Percentiles rank a stretch among this genome's conserved stretches.
phyloP scores from a whole-genome alignment of 2,888 invertebrate species.

The Catocala sponsa region DNA sequence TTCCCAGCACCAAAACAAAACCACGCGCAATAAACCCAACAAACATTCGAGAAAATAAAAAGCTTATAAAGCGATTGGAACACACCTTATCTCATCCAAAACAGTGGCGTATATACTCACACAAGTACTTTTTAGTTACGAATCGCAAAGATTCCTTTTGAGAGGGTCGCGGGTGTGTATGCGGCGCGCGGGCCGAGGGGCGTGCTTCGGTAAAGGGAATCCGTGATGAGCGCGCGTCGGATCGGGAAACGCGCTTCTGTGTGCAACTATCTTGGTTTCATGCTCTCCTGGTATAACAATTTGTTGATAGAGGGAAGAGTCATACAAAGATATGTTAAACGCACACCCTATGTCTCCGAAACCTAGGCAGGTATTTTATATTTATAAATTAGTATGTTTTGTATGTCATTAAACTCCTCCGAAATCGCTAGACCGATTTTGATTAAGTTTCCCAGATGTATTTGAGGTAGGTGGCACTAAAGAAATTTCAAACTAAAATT shows the following conservation, averaged over 20 bases:
- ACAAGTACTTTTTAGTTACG: conserved; percentile 44
- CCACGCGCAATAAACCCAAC: not conserved
- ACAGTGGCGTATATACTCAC: conserved; percentile 2
- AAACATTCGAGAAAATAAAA: not conserved
- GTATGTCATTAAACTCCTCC: too few species aligned
- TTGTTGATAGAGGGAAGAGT: conserved; percentile 4
- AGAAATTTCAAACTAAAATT: too few species aligned
- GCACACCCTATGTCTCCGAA: too few species aligned
- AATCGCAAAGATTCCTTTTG: conserved; percentile 56
- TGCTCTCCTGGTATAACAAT: conserved; percentile 45
- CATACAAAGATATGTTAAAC: too few species aligned
- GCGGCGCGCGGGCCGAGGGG: conserved; percentile 15
- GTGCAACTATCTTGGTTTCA: conserved; percentile 43
- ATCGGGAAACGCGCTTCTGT: conserved; percentile 38
- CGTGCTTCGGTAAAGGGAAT: conserved; percentile 69
- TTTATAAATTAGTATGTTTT: too few species aligned
- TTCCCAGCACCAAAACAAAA: too few species aligned
- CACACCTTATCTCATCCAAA: conserved; percentile 8
- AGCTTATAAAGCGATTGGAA: conserved; percentile 5
- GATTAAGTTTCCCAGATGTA: too few species aligned
- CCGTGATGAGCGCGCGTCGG: conserved; percentile 64
- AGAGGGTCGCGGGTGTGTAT: conserved; percentile 37
- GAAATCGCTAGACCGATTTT: too few species aligned
- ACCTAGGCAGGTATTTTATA: too few species aligned
- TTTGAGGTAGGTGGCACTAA: too few species aligned